Base-by-base conservation (phyloP, 1,140 invertebrate species). In the Bilobella aurantiaca region DNA sequence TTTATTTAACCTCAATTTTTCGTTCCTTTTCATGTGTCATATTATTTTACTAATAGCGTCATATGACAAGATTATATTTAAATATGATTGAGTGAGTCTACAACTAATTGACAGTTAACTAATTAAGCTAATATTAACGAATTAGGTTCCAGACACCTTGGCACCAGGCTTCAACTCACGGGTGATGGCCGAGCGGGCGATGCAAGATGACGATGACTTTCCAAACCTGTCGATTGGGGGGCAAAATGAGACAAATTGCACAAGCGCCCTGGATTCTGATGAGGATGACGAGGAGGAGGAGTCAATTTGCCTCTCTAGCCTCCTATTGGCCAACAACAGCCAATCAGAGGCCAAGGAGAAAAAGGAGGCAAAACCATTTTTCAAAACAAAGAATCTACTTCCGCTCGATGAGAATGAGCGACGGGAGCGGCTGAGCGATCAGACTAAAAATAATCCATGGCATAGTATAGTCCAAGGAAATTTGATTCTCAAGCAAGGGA, bases 401-500 rank as follows among this genome's bases (percentile, higher is more conserved):
- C 70, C 74, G 57, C 72, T 76, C 37, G 66, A 71, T 27, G 57
- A 62, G 42, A 76, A 78, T 56, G 80, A 81, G 63, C 71, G 77
- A 62, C 73, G 75, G n/a, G 63, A 74, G 59, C 74, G 76, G 62
- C 76, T 97, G n/a, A 86, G 88, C 74, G 79, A 82, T 49, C 95
- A 98, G 79, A 83, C 83, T 68, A 79, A 79, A 62, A 83, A 83
- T 63, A 92, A 87, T 77, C 85, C 85, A 73, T 98, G 88, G 85
- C 86, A 96, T 75, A 79, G 80, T 57, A 92, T 96, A 76, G 93
- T 96, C 18, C 85, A 91, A 61, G 86, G 86, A 31, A 89, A 97
- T 76, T 80, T 98, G 14, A 98, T 98, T 67, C 75, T 98, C 12
- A 97, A 97, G 78, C 89, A 94, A 76, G 96, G 96, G 0, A 82